Evolutionary conservation across 92 coral and sea anemone genomes (phyloP), one percentile per base, ranked within the genome.

Genomic region (Desmophyllum pertusum): DNA sequence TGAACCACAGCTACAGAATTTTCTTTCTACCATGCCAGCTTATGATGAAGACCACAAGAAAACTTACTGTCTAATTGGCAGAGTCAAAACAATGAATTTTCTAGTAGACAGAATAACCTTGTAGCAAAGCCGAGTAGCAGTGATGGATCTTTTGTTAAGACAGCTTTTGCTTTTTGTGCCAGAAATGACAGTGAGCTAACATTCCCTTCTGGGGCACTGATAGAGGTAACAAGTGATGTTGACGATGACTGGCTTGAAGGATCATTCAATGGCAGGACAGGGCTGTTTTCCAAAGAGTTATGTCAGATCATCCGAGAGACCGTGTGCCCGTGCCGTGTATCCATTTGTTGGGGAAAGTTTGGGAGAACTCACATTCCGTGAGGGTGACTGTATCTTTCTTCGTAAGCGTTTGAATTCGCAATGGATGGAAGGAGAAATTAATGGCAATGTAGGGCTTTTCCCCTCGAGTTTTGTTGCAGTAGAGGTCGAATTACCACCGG

Each of bases 321-420:
- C 99, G 17, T 91, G 88, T 73, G 99, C 99, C 17, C 85, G 93
- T 62, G 95, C 99, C 5, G 79, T 94, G n/a, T 97, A 97, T 64
- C 99, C 99, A 6, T 97, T 94, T 85, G 99, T 97, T 59, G 99
- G 98, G 25, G 99, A 97, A 77, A 97, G 92, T 39, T 90, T 67
- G 29, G 88, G 96, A 0, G 99, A 97, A 72, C 93, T 97, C 0
- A 94, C 99, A 40, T 97, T 97, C 61, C 90, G 92, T 51, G 98
- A 94, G 74, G 99, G 99, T n/a, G 98, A 97, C 35, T 41, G 87
- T 6, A 92, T 97, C 14, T 91, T 86, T 50, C 89, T 97, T 41
- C 95, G 89, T 30, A 86, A 78, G 42, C 91, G 98, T 76, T 87
- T 90, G n/a, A 91, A 98, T 15, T 92, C 99, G 8, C 95, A 97